Percentiles rank a stretch among this genome's conserved stretches.
Evolutionary conservation across 2,797 vertebrate genomes (phyloP).

Genomic region (Micrastur ruficollis): DNA sequence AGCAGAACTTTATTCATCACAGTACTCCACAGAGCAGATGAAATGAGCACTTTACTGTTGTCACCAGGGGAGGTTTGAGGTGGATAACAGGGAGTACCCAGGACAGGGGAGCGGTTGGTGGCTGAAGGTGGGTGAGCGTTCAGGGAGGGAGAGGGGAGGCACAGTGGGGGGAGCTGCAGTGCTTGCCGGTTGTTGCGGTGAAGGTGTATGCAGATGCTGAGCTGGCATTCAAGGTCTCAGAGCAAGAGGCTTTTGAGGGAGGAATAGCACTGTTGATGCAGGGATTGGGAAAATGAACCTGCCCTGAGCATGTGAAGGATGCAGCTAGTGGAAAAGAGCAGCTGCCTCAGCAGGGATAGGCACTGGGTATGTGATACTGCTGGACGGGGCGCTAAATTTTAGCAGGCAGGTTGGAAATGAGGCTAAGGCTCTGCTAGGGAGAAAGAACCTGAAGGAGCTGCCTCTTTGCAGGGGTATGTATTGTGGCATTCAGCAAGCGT

Average conservation of each 20-base stretch:
- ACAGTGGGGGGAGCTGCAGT: background rate
- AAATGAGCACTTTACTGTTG: background rate
- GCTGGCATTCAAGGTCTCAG: background rate
- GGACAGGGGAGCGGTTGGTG: rapidly evolving
- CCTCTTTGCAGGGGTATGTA: background rate
- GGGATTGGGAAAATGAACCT: background rate
- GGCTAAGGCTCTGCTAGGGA: background rate
- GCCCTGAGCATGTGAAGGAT: background rate
- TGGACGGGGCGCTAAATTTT: background rate
- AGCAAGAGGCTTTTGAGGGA: background rate
- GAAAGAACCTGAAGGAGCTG: background rate
- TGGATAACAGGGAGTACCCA: background rate
- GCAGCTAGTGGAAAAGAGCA: background rate
- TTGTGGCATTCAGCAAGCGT: background rate
- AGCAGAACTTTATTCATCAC: background rate
- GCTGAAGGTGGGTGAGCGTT: background rate
- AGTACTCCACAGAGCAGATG: background rate
- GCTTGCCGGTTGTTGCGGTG: background rate
- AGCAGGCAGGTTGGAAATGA: background rate
- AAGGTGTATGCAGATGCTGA: background rate
- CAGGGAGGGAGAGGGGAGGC: background rate
- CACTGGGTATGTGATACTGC: background rate
- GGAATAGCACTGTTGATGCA: background rate
- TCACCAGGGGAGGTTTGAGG: background rate
- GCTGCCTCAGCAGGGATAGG: background rate